Evolutionary conservation across 30 jellyfish, hydroid and myxozoan genomes (phyloP), one percentile per base, ranked within the genome.

Genomic region (Aurelia aurita): DNA sequence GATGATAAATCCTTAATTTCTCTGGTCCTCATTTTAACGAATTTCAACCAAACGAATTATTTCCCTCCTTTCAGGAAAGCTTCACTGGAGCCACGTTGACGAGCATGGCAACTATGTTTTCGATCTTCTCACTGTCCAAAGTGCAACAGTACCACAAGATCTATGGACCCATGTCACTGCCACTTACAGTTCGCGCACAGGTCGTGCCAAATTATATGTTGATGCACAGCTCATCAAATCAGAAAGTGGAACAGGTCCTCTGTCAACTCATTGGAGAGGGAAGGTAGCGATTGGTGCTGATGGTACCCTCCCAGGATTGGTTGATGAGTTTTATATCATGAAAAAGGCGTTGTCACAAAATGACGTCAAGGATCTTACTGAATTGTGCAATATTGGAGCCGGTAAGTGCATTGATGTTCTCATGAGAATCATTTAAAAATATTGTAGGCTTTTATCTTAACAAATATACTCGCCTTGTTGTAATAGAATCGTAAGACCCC

Each of bases 101-200:
- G 91, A 75, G 5, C 64, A 80, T 8, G 94, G 87, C 44, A 86
- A 87, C 87, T 72, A 60, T 55, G 73, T 95, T 9, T 95, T 95
- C 79, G 97, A 90, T 87, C 49, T 89, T 53, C 75, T 70, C 55
- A 95, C 96, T 1, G 74, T 89, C 10, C 99, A 95, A 59, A 79
- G 88, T 28, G 92, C 99, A 16, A 81, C 97, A 2, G 89, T 95
- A 47, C 99, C 99, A 13, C 83, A 91, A 68, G 99, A 97, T 8
- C 72, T 95, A 64, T 95, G 99, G 99, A 80, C 99, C 35, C 99
- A 89, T 85, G 54, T 95, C n/a, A 96, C 97, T 3, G 99, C 98
- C 8, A 87, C 99, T 2, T 89, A 95, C 62, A 90, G 77, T 21
- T 77, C 98, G 0, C 93, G 90, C 19, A 89, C 85, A 20, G 92